Base-by-base conservation (phyloP, 2,113 vertebrate genomes). In the Recurvirostra avosetta region DNA sequence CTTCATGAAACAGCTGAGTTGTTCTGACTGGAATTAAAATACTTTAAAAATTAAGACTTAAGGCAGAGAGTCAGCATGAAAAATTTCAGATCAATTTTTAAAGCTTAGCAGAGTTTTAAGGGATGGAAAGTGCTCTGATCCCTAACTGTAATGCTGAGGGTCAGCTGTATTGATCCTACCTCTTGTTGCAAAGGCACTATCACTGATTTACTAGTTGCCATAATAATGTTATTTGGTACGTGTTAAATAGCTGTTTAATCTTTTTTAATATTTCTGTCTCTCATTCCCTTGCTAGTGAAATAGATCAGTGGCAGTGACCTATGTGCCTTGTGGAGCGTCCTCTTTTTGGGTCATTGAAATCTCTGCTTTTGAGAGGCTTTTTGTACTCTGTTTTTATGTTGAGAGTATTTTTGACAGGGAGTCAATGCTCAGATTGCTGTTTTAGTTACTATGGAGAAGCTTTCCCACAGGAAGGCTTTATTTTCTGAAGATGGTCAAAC, bases 381-480 rank as follows among this genome's bases (percentile, higher is more conserved):
- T 96, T 96, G 94, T 96, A 40, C 76, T 95, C 49, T 75, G 72
- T 95, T 96, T 93, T 95, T 55, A 68, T 92, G 47, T 63, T 32
- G 83, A 91, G 86, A 40, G 53, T 74, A 78, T 94, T 97, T 97
- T 94, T 97, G 94, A 96, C 79, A 92, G 90, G 76, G 68, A 87
- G 68, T 94, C 92, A 86, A 45, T 91, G 90, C 94, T 96, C 61
- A 74, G 68, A 95, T 92, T 91, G 76, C 94, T 63, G 79, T 52
- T 96, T 71, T 49, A 77, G 95, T 95, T 96, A 96, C 96, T 96
- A 86, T 97, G 95, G 94, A 93, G 95, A 94, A 96, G 65, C 79
- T 93, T 96, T 93, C 72, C 67, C 72, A 67, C 92, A 96, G 86
- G 79, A 95, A 86, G 49, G 65, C 94, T 93, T 91, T 95, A 26